These are phyloP conservation scores for Nothocercus nigrocapillus DNA, from an alignment of 2,113 vertebrate species.

Conservation along the genomic window DNA sequence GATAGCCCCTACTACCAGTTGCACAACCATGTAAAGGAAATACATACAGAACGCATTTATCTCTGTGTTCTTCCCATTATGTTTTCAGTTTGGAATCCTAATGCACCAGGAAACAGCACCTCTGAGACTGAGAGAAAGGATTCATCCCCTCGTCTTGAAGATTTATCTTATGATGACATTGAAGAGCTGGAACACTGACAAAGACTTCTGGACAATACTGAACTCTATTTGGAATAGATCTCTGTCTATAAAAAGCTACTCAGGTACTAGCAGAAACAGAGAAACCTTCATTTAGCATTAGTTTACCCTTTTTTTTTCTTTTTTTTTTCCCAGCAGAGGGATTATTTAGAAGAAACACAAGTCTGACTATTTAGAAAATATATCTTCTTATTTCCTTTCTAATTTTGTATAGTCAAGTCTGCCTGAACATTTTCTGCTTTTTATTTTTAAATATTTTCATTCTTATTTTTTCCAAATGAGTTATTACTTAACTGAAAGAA, in stretches of 20 bases:
- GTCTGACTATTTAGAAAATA: neutral
- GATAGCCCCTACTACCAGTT: neutral
- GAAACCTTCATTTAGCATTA: neutral
- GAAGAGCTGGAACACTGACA: neutral
- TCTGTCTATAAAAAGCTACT: neutral
- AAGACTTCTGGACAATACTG: neutral
- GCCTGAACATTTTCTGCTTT: neutral
- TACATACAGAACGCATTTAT: neutral
- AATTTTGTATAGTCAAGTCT: neutral
- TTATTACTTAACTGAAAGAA: neutral
- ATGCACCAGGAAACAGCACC: neutral
- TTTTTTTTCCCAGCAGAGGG: neutral
- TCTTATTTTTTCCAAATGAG: neutral
- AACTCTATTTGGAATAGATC: neutral
- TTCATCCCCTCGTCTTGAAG: neutral
- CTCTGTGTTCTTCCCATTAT: neutral
- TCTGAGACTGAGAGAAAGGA: neutral
- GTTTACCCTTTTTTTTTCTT: neutral
- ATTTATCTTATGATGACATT: neutral
- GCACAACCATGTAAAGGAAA: neutral
- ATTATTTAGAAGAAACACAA: neutral
- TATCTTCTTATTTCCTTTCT: neutral
- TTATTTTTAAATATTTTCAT: neutral
- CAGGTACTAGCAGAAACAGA: neutral
- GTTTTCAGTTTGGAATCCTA: slow-evolving; percentile 20